A percentile compares a stretch with the other conserved stretches of the same genome.
These are phyloP conservation scores for Amphimallon solstitiale DNA, from an alignment of 2,888 invertebrate genomes.

Conservation along the genomic window DNA sequence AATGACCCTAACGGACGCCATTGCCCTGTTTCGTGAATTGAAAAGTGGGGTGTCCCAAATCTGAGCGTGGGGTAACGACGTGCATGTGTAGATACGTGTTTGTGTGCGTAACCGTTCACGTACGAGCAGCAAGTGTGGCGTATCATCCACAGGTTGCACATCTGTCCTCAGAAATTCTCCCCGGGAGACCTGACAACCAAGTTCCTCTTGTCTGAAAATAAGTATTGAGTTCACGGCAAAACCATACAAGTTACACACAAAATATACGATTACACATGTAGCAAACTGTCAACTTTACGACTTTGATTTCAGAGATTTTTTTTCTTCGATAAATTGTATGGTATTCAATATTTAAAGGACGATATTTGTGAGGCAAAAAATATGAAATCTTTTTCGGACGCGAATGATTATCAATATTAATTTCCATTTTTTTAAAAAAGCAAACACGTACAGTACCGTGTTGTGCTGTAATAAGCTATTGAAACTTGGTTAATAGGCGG, in stretches of 20 bases:
- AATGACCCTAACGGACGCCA: slow-evolving; percentile 29
- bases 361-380: neutral
- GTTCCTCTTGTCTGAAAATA: slow-evolving; percentile 35
- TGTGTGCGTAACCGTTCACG: neutral
- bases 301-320: too few relatives aligned
- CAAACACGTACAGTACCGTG: slow-evolving; percentile 13
- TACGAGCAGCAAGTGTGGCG: slow-evolving; percentile 18
- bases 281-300: neutral
- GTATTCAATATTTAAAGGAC: too few relatives aligned
- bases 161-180: slow-evolving; percentile 46
- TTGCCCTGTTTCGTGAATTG: slow-evolving; percentile 36
- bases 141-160: slow-evolving; percentile 47
- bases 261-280: neutral
- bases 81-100: too few relatives aligned
- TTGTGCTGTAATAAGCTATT: slow-evolving; percentile 29
- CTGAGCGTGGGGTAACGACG: slow-evolving; percentile 43
- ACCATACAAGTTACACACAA: slow-evolving; percentile 21
- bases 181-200: slow-evolving; percentile 42
- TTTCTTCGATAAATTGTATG: too few relatives aligned
- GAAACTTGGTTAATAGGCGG: slow-evolving; percentile 23
- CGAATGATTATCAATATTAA: slow-evolving; percentile 1
- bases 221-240: slow-evolving; percentile 36
- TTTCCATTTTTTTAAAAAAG: slow-evolving; percentile 24
- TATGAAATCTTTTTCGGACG: too few relatives aligned
- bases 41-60: slow-evolving; percentile 37